These are phyloP conservation scores for Vidua macroura DNA, from an alignment of 2,113 vertebrate genomes.

Conservation along the genomic window DNA sequence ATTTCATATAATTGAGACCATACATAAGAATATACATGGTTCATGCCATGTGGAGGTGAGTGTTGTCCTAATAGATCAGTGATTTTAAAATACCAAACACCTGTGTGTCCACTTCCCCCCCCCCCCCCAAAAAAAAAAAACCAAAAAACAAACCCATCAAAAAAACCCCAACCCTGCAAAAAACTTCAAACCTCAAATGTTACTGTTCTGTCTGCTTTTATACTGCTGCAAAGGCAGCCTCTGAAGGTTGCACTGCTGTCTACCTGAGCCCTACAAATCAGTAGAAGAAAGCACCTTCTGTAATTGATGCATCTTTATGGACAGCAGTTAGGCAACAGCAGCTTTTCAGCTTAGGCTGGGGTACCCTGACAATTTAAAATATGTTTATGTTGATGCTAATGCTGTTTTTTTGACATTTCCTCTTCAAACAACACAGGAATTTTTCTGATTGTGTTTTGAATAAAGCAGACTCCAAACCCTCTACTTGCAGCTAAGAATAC, in stretches of 20 bases:
- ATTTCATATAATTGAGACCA: not conserved
- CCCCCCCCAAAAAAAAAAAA: no score
- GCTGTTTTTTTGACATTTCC: not conserved
- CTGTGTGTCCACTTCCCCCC: rapidly evolving
- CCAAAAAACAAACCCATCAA: not conserved
- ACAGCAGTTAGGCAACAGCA: not conserved
- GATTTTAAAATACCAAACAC: not conserved
- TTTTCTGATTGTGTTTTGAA: not conserved
- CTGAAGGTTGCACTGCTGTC: not conserved
- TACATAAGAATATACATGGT: not conserved
- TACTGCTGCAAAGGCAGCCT: not conserved
- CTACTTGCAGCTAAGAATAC: not conserved
- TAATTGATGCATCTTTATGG: not conserved
- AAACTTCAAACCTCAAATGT: not conserved
- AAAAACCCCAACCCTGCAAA: not conserved
- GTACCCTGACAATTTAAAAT: not conserved
- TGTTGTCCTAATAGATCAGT: not conserved
- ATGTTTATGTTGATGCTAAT: not conserved
- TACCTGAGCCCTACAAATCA: not conserved
- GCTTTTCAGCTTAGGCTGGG: not conserved
- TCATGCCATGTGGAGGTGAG: not conserved
- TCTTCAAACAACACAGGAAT: not conserved
- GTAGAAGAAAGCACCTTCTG: not conserved
- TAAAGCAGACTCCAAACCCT: not conserved
- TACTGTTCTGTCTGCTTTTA: not conserved